Percentiles rank a stretch among this genome's conserved stretches.
Evolutionary conservation across 92 coral and sea anemone species (phyloP).

Genomic region (Actinostola sp.): DNA sequence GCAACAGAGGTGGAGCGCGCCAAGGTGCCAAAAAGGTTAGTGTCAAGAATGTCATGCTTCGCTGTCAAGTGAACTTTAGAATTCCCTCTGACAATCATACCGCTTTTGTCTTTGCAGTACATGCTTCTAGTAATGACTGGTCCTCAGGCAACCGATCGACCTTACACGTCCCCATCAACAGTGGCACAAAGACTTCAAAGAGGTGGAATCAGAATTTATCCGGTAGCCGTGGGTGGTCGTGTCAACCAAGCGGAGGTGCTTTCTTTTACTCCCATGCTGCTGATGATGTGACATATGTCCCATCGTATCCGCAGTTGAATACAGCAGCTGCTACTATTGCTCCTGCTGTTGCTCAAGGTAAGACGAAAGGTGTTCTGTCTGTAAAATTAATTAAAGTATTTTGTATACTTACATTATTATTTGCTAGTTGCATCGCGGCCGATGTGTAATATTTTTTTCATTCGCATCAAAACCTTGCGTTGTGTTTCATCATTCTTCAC

Average conservation of each 20-base stretch:
- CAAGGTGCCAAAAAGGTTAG: constrained; percentile 32
- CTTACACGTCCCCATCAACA: constrained; percentile 33
- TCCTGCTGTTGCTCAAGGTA: constrained; percentile 6
- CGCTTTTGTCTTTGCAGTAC: constrained; percentile 21
- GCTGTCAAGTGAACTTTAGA: background rate
- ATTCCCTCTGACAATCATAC: too few relatives aligned
- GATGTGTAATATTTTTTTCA: too few relatives aligned
- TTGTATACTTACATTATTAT: too few relatives aligned
- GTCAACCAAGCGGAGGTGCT: constrained; percentile 19
- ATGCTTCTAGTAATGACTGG: constrained; percentile 56
- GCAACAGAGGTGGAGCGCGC: constrained; percentile 34
- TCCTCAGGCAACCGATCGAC: constrained; percentile 36
- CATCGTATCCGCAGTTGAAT: constrained; percentile 3
- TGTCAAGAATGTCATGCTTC: background rate
- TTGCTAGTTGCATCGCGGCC: too few relatives aligned
- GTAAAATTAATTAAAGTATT: background rate
- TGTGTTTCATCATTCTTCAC: too few relatives aligned
- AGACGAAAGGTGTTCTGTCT: background rate
- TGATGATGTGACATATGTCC: constrained; percentile 22
- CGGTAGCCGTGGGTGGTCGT: constrained; percentile 48
- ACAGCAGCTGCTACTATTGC: constrained; percentile 27
- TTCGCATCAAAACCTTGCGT: too few relatives aligned
- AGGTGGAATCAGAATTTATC: constrained; percentile 46
- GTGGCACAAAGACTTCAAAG: constrained; percentile 34
- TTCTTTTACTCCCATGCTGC: constrained; percentile 11